Base-by-base conservation (phyloP, 2,797 vertebrate genomes). In the Periophthalmus magnuspinnatus region DNA sequence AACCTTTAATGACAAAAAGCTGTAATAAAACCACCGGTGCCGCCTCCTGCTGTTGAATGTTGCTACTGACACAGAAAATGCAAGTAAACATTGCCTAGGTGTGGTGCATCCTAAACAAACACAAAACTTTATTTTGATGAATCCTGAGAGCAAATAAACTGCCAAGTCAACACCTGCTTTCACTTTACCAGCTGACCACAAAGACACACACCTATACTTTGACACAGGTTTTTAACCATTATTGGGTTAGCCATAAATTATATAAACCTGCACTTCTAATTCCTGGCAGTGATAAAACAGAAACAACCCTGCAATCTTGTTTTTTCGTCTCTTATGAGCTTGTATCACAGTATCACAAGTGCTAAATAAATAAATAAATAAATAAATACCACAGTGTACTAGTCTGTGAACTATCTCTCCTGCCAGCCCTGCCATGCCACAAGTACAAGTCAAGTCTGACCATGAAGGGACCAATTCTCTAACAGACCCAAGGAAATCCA, bases 401-500 rank as follows among this genome's bases (percentile, higher is more conserved):
- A 82, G 76, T 77, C 84, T 88, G 87, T 36, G 67, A 82, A 77
- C 63, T 79, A 87, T 88, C 72, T 72, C 71, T 77, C 61, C 50
- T 69, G 71, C 74, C 71, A 72, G 55, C 68, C 57, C 63, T 72
- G 73, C 61, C 80, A 78, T 71, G 67, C 75, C 56, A 28, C 59
- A 71, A 71, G 71, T 69, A 45, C 41, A n/a, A n/a, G n/a, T 1
- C n/a, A 77, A 45, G 70, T 55, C 70, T 69, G 75, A 54, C 50
- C 1, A 47, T 19, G 64, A 24, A 52, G 82, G 77, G 80, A 78
- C 79, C 52, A 68, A 76, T 71, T 72, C 81, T 63, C 55, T 33
- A 78, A 28, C 66, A 76, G 80, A 75, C 76, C 65, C 80, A 80
- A 10, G 0, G 75, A 82, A 74, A 87, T 73, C 69, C 66, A 76